Evolutionary conservation across 2,797 vertebrate species (phyloP).

Genomic region (Danio kyathit): DNA sequence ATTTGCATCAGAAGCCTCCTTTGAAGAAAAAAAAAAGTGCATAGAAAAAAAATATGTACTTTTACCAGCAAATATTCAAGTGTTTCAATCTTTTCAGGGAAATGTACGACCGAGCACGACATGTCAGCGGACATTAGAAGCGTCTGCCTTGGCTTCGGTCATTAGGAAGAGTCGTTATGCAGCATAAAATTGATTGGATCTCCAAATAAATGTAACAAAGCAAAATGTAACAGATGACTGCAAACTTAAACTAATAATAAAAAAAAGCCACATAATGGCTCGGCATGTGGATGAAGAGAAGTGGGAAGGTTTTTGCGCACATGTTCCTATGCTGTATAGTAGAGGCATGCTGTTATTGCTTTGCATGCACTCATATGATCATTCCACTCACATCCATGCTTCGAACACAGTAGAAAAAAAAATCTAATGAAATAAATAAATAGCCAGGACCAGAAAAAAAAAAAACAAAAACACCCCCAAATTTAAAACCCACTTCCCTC

Average conservation of each 20-base stretch:
- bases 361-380: slow-evolving; percentile 38
- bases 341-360: slow-evolving; percentile 54
- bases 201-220: slow-evolving; percentile 21
- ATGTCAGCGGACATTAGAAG: neutral
- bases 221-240: slow-evolving; percentile 8
- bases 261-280: slow-evolving; percentile 23
- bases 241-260: slow-evolving; percentile 5
- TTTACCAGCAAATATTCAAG: slow-evolving; percentile 34
- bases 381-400: slow-evolving; percentile 49
- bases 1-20: slow-evolving; percentile 28
- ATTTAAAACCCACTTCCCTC: slow-evolving; percentile 28
- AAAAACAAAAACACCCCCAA: neutral
- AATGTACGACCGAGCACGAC: neutral
- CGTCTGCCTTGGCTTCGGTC: neutral
- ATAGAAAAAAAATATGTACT: slow-evolving; percentile 22
- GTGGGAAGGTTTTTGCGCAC: neutral
- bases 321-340: slow-evolving; percentile 26
- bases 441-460: neutral
- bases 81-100: slow-evolving; percentile 20
- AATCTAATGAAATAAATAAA: neutral
- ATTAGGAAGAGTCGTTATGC: neutral
- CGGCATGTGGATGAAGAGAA: slow-evolving; percentile 1
- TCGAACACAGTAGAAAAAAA: neutral
- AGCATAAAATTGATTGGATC: neutral
- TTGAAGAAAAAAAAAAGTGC: slow-evolving; percentile 38